Percentiles rank a stretch among this genome's conserved stretches.
phyloP scores from a whole-genome alignment of 2,888 invertebrate genomes.

The Nomada goodeniana region DNA sequence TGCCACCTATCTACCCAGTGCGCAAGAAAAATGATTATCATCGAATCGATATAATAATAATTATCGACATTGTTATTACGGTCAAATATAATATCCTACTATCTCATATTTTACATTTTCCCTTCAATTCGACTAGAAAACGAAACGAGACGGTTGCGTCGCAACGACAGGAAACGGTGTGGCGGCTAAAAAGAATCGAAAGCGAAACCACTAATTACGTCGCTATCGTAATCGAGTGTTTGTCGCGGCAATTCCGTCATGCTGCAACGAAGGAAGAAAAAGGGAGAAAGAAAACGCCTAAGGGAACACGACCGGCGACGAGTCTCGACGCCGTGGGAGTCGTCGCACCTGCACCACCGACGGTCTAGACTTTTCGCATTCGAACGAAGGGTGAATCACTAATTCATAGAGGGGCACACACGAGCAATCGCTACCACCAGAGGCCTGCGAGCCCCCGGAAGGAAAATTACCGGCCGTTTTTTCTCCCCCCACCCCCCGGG shows the following conservation, averaged over 20 bases:
- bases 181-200: slow-evolving; percentile 2
- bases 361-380: slow-evolving; percentile 72
- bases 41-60: too few species aligned
- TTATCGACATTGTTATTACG: too few species aligned
- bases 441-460: slow-evolving; percentile 3
- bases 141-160: too few species aligned
- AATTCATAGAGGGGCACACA: slow-evolving; percentile 71
- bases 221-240: slow-evolving; percentile 29
- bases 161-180: background rate
- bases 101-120: too few species aligned
- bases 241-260: slow-evolving; percentile 29
- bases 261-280: background rate
- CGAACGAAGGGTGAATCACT: slow-evolving; percentile 71
- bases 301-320: slow-evolving; percentile 31
- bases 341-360: slow-evolving; percentile 63
- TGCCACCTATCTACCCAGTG: too few species aligned
- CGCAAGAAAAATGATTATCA: too few species aligned
- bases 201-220: slow-evolving; percentile 31
- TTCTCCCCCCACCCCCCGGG: background rate
- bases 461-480: slow-evolving; percentile 48
- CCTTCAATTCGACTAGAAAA: slow-evolving; percentile 4
- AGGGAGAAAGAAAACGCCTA: too few species aligned
- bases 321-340: slow-evolving; percentile 65
- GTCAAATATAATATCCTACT: too few species aligned
- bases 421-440: slow-evolving; percentile 65